phyloP scores from a whole-genome alignment of 2,888 invertebrate genomes.

The Drosophila aldrichi region DNA sequence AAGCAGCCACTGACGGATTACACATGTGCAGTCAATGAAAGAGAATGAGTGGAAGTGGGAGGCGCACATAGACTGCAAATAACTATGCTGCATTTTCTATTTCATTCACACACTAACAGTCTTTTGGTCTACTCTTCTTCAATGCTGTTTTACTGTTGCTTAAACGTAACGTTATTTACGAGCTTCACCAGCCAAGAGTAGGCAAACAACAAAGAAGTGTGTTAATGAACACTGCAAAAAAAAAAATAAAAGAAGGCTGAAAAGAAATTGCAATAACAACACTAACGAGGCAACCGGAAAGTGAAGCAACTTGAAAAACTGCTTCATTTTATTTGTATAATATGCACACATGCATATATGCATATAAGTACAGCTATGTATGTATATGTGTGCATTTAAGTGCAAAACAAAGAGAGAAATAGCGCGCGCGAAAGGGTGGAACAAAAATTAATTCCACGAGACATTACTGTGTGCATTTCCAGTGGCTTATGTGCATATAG shows the following conservation, averaged over 20 bases:
- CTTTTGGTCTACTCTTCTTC: conserved; percentile 19
- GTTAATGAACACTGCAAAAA: conserved; percentile 63
- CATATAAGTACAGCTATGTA: not conserved
- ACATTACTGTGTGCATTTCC: conserved; percentile 8
- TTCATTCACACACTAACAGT: conserved; percentile 44
- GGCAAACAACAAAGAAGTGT: conserved; percentile 63
- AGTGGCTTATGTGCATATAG: conserved; percentile 14
- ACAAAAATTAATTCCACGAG: conserved; percentile 30
- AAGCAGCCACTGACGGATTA: conserved; percentile 44
- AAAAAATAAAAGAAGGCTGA: conserved; percentile 20
- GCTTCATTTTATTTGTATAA: conserved; percentile 44
- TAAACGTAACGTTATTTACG: conserved; percentile 73
- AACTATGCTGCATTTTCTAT: conserved; percentile 59
- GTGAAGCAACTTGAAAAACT: conserved; percentile 49
- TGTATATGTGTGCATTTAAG: not conserved
- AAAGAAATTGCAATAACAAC: conserved; percentile 43
- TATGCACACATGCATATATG: not conserved
- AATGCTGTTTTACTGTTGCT: conserved; percentile 42
- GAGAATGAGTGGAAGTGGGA: conserved; percentile 16
- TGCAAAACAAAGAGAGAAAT: conserved; percentile 4
- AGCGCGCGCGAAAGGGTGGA: not conserved
- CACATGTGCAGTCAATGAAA: conserved; percentile 59
- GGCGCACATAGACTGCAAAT: conserved; percentile 17
- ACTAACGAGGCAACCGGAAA: conserved; percentile 56
- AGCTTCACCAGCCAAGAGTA: conserved; percentile 25